Base-by-base conservation (phyloP, 64 coral and sea anemone genomes). In the Anthopleura sola region DNA sequence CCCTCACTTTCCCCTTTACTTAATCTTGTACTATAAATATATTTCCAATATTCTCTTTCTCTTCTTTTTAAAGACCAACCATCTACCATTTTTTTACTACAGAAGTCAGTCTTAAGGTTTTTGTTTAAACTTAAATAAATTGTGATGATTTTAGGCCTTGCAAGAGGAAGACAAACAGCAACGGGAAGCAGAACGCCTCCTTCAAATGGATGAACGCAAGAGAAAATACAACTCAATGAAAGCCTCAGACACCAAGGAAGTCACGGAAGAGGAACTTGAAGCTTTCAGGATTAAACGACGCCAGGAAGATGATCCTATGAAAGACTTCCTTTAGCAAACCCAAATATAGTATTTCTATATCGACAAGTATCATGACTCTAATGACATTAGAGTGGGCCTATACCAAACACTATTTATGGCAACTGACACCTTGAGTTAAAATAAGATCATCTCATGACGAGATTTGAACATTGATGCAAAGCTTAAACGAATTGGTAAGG, bases 181-280 rank as follows among this genome's bases (percentile, higher is more conserved):
- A 55, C 79, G 64, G 77, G 86, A 91, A 21, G 95, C 95, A 57
- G 89, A 94, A 36, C 86, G 69, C 29, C 64, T 98, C 49, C 88
- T 98, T 40, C 34, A 78, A 1, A 89, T 94, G 79, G 95, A 98
- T 83, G 95, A 98, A 58, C 95, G 95, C 12, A 98, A 92, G 75
- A 86, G 95, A 75, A 86, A 89, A 18, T 98, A 98, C 86, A 98
- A 94, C 55, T 98, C 95, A 6, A 80, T 92, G 37, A 88, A 88
- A 62, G 92, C 92, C 26, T 71, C 66, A 71, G 92, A 98, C 79
- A 85, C 86, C 31, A 91, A 66, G n/a, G 95, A 98, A 14, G 95
- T 98, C 2, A 98, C 92, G 31, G 88, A 93, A 44, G 95, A 98
- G 86, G 92, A 98, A 51, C 84, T 98, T 82, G 95, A 98, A 75